Conservation (phyloP, 1,140 invertebrate genomes). For the Aphis gossypii region DNA sequence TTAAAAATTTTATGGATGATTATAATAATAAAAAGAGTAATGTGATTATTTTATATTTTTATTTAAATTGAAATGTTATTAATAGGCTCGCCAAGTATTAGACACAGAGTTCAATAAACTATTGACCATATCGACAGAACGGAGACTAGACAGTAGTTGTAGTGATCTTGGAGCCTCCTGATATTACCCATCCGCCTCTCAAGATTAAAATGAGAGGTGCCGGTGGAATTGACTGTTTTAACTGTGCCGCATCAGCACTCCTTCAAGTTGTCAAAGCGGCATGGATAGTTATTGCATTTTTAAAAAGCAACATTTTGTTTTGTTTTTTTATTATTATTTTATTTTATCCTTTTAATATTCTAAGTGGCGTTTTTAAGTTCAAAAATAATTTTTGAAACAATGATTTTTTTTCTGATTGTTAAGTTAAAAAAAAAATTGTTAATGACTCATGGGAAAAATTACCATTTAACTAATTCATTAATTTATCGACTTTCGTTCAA, state of each 20-base stretch:
- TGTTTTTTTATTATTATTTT: neutral
- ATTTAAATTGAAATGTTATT: neutral
- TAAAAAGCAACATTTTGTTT: slow-evolving; percentile 31
- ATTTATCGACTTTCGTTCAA: neutral
- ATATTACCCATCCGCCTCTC: slow-evolving; percentile 63
- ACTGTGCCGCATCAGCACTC: slow-evolving; percentile 43
- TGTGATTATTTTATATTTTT: neutral
- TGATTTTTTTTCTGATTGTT: slow-evolving; percentile 48
- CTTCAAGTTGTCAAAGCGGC: slow-evolving; percentile 35
- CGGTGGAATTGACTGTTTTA: slow-evolving; percentile 44
- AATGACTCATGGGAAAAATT: slow-evolving; percentile 33
- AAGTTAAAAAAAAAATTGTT: slow-evolving; percentile 26
- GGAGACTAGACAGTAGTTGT: slow-evolving; percentile 69
- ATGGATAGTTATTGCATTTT: slow-evolving; percentile 50
- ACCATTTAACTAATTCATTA: slow-evolving; percentile 38
- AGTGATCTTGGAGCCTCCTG: slow-evolving; percentile 68
- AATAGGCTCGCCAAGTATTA: slow-evolving; percentile 84
- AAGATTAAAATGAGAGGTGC: slow-evolving; percentile 52
- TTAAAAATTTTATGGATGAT: neutral
- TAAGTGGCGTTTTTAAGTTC: slow-evolving; percentile 33
- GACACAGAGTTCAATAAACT: slow-evolving; percentile 91
- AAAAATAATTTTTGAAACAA: slow-evolving; percentile 35
- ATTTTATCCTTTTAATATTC: slow-evolving; percentile 43
- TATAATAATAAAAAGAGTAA: neutral
- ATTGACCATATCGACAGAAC: slow-evolving; percentile 84